phyloP scores from a whole-genome alignment of 2,113 vertebrate species.

The Colistium nudipinnis region DNA sequence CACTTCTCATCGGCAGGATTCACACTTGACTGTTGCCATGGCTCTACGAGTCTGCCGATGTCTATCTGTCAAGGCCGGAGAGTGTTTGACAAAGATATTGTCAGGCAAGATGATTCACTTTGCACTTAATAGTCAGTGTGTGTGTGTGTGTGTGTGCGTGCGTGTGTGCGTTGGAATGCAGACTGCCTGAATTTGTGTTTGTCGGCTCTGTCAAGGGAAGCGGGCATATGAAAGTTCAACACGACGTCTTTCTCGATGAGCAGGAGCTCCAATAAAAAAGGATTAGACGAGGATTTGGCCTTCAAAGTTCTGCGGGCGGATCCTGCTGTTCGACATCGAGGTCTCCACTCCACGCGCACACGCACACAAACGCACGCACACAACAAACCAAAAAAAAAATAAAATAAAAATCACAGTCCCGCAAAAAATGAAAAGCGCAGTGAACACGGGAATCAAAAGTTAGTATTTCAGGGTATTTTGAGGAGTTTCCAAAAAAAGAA shows the following conservation, averaged over 20 bases:
- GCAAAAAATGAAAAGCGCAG: background rate
- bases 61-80: conserved; percentile 75
- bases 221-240: conserved; percentile 72
- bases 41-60: conserved; percentile 74
- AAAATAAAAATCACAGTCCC: no score
- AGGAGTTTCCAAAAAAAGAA: background rate
- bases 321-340: background rate
- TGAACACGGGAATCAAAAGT: background rate
- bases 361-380: background rate
- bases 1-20: conserved; percentile 57
- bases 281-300: conserved; percentile 54
- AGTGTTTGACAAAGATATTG: conserved; percentile 79
- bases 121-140: conserved; percentile 52
- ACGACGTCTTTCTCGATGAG: conserved; percentile 41
- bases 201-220: conserved; percentile 59
- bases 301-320: conserved; percentile 14
- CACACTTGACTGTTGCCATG: conserved; percentile 80
- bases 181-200: conserved; percentile 46
- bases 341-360: background rate
- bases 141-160: conserved; percentile 16
- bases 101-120: conserved; percentile 73
- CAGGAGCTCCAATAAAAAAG: conserved; percentile 66
- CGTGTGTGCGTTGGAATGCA: conserved; percentile 32
- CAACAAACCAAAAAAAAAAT: no score
- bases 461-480: conserved; percentile 3